phyloP scores from a whole-genome alignment of 2,797 vertebrate genomes.

The Antrozous pallidus region DNA sequence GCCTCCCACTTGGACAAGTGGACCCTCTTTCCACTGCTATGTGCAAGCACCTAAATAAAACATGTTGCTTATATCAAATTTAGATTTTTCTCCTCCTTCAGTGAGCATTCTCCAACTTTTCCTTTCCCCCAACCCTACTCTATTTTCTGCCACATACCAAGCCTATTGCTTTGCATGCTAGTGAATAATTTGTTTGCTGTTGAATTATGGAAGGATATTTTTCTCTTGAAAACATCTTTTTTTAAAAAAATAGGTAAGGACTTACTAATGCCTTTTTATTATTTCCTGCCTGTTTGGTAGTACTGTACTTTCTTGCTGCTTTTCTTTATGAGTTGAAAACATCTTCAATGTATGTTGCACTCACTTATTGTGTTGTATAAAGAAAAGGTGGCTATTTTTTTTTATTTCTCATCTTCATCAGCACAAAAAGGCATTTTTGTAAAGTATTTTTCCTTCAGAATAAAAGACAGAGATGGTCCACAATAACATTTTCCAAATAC shows the following conservation, averaged over 20 bases:
- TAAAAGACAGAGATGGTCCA: conserved; percentile 7
- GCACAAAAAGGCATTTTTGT: background rate
- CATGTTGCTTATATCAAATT: background rate
- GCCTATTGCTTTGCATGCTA: conserved; percentile 38
- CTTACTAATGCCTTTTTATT: no score
- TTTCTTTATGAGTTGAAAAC: background rate
- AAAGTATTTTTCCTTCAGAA: conserved; percentile 12
- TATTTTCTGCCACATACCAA: conserved; percentile 50
- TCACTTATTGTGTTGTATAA: conserved; percentile 21
- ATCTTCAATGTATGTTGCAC: background rate
- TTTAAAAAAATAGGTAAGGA: no score
- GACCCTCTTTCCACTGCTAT: background rate
- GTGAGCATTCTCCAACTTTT: background rate
- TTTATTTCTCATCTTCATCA: conserved; percentile 35
- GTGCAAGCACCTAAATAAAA: conserved; percentile 21
- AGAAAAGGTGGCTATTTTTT: conserved; percentile 1
- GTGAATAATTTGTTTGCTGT: conserved; percentile 41
- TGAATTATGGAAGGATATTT: conserved; percentile 50
- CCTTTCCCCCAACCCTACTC: conserved; percentile 27
- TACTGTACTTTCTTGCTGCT: no score
- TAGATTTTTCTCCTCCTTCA: conserved; percentile 35
- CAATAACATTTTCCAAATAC: conserved; percentile 29
- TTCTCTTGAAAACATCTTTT: conserved; percentile 33
- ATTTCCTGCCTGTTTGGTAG: no score
- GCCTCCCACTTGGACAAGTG: background rate